phyloP scores from a whole-genome alignment of 2,797 vertebrate species.

The Trachops cirrhosus region DNA sequence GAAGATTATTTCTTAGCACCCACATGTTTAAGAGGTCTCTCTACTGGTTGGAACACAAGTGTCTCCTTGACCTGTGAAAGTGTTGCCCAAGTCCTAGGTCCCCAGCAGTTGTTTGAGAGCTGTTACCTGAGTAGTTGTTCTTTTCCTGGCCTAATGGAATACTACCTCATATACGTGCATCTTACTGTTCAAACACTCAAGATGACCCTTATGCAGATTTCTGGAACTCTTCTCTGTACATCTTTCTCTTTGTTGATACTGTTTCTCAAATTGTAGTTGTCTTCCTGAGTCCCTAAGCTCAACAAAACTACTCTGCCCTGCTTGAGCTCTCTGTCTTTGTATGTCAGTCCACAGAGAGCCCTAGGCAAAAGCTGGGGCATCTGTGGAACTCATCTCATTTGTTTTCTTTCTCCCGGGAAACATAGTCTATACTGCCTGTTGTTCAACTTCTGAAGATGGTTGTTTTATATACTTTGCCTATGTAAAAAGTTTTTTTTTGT shows the following conservation, averaged over 20 bases:
- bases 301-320: background rate
- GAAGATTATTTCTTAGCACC: background rate
- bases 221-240: background rate
- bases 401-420: constrained; percentile 6
- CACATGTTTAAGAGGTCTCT: background rate
- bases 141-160: background rate
- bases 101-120: background rate
- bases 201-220: background rate
- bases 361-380: background rate
- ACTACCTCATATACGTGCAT: background rate
- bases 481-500: background rate
- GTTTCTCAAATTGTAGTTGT: background rate
- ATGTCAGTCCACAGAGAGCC: background rate
- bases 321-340: background rate
- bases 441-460: background rate
- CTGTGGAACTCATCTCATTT: background rate
- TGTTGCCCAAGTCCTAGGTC: background rate
- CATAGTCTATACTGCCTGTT: background rate
- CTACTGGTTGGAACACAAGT: background rate
- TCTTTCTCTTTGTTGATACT: background rate
- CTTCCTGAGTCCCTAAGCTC: background rate
- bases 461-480: background rate
- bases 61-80: background rate
- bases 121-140: background rate
- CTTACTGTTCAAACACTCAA: background rate